Evolutionary conservation across 2,797 vertebrate species (phyloP), one percentile per base, ranked within the genome.

Genomic region (Tadarida brasiliensis): DNA sequence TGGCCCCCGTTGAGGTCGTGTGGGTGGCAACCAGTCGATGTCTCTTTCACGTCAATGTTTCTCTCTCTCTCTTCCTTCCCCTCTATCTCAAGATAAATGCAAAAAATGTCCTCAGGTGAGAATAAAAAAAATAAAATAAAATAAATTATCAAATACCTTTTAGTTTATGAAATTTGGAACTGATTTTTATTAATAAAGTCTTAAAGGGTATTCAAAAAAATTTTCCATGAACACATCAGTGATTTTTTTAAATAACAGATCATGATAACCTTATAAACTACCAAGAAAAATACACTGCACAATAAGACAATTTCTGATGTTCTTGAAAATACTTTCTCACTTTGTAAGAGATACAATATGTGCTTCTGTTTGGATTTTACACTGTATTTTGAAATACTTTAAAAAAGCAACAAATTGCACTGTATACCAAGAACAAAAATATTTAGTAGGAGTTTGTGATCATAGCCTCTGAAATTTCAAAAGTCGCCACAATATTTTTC

Each of bases 391-490:
- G 11, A 49, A 11, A 86, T 49, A 56, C 8, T 39, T 67, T 20
- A 90, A 49, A 61, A 93, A 95, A 90, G 28, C 19, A 83, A 90
- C 73, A 65, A 84, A 82, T 83, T 16, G 11, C 16, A 76, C 39
- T 24, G 33, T 63, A 61, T 8, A 35, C 56, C 57, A 96, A 22
- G 12, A 39, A 82, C 47, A 94, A 51, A 94, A 63, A 67, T 76
- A 22, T 90, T 90, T 85, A 96, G 24, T 63, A 87, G 28, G 88
- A 83, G 28, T 89, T 94, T 90, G 81, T 94, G 54, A 97, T 97
- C 96, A 96, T 97, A 17, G 97, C 90, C 86, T 97, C 95, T 44
- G 96, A 97, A 77, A 97, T 97, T 94, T 97, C 95, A 39, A 97
- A 97, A 80, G 95, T 81, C 3, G 95, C 91, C 90, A 97, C 97